Base-by-base conservation (phyloP, 2,888 invertebrate species). In the Prosopocoilus inquinatus region DNA sequence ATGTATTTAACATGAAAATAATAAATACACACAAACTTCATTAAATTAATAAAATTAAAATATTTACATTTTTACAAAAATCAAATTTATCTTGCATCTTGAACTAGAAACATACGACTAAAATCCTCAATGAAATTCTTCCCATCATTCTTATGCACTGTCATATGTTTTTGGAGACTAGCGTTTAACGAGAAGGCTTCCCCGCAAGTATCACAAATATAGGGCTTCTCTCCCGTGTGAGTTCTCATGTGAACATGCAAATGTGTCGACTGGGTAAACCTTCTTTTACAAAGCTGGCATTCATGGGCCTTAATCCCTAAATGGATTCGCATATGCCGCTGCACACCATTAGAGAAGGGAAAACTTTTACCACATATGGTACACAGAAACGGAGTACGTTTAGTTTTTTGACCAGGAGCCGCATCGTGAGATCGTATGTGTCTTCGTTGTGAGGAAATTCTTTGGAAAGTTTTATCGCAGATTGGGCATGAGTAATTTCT, bases 171-270 rank as follows among this genome's bases (percentile, higher is more conserved):
- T 41, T 66, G 65, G 20, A 74, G 58, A 34, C 66, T 66, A 9
- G 70, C 69, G 49, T 70, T 73, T 11, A 73, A 56, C 2, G 71
- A 65, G 54, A 72, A 74, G 1, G 68, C 64, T 46, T 71, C 71
- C 2, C 79, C 78, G 64, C 82, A 82, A 35, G 74, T 71, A 55
- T 76, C 75, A 69, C 82, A 82, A 54, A 78, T 70, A 62, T 77
- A 82, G 1, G 82, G 82, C 39, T 78, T 75, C 33, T 77, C 75
- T 3, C 81, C 81, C 2, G 78, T 76, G 61, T 82, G 82, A 2
- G 75, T 75, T 59, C 80, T 72, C 72, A 79, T 78, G 61, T 82
- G 82, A 52, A 81, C 79, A 16, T 75, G 75, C 49, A 80, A 69
- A 62, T 78, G 77, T 11, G 76, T 77, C 2, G 72, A 70, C 60